Conservation (phyloP, 2,113 vertebrate species). For the Anolis sagrei region DNA sequence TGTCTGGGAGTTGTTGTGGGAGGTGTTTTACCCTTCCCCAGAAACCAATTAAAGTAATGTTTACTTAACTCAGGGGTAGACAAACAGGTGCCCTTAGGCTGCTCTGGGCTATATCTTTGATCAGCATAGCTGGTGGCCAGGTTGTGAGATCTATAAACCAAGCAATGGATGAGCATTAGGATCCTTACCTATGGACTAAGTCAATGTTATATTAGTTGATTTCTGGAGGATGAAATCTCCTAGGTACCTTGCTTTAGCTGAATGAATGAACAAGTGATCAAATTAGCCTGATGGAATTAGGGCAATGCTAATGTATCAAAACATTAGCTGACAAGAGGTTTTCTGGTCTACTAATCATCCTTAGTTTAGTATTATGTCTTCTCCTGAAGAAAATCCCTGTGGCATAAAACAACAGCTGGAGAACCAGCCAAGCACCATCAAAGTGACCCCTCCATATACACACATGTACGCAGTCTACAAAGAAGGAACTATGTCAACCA, state of each 20-base stretch:
- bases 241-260: conserved; percentile 66
- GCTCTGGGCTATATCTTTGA: not conserved
- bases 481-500: rapidly evolving
- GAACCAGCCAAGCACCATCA: conserved; percentile 40
- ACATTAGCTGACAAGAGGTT: conserved; percentile 47
- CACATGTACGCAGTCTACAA: not conserved
- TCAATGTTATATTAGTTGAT: conserved; percentile 54
- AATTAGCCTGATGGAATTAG: conserved; percentile 70
- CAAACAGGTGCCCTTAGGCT: not conserved
- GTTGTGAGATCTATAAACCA: not conserved
- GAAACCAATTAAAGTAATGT: too few relatives aligned
- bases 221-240: conserved; percentile 47
- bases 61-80: not conserved
- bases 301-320: conserved; percentile 50
- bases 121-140: not conserved
- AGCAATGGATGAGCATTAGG: not conserved
- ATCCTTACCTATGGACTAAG: conserved; percentile 32
- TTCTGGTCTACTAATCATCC: conserved; percentile 67
- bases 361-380: conserved; percentile 39
- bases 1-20: too few relatives aligned
- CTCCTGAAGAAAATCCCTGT: conserved; percentile 35
- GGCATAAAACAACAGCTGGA: conserved; percentile 46
- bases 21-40: too few relatives aligned
- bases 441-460: conserved; percentile 4
- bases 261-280: conserved; percentile 68